These are phyloP conservation scores for Manis crassicaudata DNA, from an alignment of 2,797 vertebrate species.

Conservation along the genomic window DNA sequence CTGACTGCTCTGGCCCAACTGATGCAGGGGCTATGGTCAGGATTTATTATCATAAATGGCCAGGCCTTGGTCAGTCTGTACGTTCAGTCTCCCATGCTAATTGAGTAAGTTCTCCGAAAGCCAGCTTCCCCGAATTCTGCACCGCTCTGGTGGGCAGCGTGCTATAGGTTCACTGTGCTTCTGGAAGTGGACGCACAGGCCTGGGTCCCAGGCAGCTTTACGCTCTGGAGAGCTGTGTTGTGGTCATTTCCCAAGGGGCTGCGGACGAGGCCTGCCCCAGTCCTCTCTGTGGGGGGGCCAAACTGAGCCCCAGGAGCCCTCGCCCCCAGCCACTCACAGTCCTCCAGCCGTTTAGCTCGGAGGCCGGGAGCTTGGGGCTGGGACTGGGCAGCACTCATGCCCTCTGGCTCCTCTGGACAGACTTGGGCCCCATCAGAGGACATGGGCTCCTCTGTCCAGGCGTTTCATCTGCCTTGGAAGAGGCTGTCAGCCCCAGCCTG, in stretches of 20 bases:
- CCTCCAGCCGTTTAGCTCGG: too few species aligned
- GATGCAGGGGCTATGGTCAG: too few species aligned
- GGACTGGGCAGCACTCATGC: neutral
- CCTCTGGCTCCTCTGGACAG: neutral
- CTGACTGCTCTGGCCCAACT: neutral
- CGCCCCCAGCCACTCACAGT: too few species aligned
- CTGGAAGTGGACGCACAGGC: neutral
- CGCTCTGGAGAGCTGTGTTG: rapidly evolving
- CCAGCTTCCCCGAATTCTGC: rapidly evolving
- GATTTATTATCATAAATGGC: rapidly evolving
- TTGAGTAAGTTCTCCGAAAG: neutral
- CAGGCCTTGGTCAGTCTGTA: too few species aligned
- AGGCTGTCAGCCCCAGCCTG: neutral
- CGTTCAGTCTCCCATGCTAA: neutral
- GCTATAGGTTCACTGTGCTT: neutral
- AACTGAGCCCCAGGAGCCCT: too few species aligned
- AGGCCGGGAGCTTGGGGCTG: neutral
- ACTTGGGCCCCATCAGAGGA: neutral
- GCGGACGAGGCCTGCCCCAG: neutral
- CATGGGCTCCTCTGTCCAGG: neutral
- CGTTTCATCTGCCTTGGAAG: rapidly evolving
- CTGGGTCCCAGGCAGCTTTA: too few species aligned
- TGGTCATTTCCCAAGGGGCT: neutral
- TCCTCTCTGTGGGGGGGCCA: neutral
- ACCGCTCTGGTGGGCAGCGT: neutral